A percentile compares a stretch with the other conserved stretches of the same genome.
Conservation (phyloP, 1,140 invertebrate genomes). For the Drosophila melanica region DNA sequence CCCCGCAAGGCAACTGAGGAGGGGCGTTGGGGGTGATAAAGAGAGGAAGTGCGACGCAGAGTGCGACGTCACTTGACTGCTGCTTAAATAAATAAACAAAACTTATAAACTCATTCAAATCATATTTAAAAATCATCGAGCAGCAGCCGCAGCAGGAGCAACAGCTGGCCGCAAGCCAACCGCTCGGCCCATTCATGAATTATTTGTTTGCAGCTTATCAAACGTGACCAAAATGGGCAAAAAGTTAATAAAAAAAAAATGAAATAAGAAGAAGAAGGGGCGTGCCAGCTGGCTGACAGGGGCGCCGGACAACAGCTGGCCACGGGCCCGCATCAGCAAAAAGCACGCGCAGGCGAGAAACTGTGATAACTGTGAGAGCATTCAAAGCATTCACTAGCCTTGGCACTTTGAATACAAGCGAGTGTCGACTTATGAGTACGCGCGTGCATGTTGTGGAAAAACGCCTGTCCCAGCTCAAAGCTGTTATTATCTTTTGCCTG, state of each 20-base stretch:
- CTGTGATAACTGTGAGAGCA: conserved; percentile 38
- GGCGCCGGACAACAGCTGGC: conserved; percentile 51
- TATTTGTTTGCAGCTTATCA: conserved; percentile 77
- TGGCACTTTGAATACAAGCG: conserved; percentile 47
- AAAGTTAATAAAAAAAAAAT: conserved; percentile 65
- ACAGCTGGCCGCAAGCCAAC: conserved; percentile 57
- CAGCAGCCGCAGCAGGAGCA: conserved; percentile 38
- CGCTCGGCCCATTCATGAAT: conserved; percentile 66
- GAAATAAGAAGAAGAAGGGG: conserved; percentile 22
- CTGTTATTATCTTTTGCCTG: conserved; percentile 74
- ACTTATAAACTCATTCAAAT: conserved; percentile 81
- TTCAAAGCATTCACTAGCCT: conserved; percentile 3
- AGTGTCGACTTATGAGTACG: conserved; percentile 27
- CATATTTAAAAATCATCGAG: conserved; percentile 78
- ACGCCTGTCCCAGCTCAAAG: conserved; percentile 14
- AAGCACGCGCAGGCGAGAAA: conserved; percentile 38
- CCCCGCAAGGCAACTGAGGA: conserved; percentile 13
- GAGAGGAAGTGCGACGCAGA: neutral
- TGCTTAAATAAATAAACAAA: conserved; percentile 75
- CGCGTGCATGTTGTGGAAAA: conserved; percentile 18
- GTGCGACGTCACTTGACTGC: conserved; percentile 24
- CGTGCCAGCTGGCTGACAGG: conserved; percentile 57
- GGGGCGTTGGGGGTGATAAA: conserved; percentile 2
- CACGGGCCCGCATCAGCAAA: conserved; percentile 55
- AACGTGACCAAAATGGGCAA: conserved; percentile 73